Evolutionary conservation across 1,140 invertebrate species (phyloP).

Genomic region (Vollenhovia emeryi): DNA sequence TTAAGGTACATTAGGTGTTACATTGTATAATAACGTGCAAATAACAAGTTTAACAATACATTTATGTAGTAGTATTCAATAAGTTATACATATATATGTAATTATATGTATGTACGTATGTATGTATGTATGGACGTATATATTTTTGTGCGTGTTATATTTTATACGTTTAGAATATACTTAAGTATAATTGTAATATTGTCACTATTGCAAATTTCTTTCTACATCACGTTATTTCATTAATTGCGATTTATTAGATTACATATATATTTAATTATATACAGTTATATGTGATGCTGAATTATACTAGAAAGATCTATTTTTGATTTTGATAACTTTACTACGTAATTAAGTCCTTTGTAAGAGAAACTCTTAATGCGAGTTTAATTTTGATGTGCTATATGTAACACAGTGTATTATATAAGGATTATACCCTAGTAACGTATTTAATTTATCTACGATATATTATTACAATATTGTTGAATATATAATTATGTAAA

Average conservation of each 20-base stretch:
- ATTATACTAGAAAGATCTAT: background rate
- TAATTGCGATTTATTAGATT: background rate
- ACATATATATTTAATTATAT: conserved; percentile 8
- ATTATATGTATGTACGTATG: background rate
- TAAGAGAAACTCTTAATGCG: background rate
- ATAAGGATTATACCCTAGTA: conserved; percentile 27
- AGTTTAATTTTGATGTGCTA: conserved; percentile 1
- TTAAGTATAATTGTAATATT: conserved; percentile 32
- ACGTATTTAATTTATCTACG: conserved; percentile 27
- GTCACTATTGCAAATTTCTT: background rate
- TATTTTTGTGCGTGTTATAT: conserved; percentile 27
- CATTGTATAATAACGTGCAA: background rate
- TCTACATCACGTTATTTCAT: background rate
- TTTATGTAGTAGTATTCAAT: conserved; percentile 3
- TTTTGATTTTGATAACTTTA: background rate
- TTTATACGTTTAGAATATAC: conserved; percentile 9
- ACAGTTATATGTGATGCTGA: background rate
- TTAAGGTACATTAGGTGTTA: no score
- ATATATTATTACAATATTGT: conserved; percentile 50
- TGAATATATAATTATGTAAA: conserved; percentile 61
- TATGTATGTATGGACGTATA: conserved; percentile 10
- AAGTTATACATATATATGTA: background rate
- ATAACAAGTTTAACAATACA: conserved; percentile 19
- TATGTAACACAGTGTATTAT: conserved; percentile 32
- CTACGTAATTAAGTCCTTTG: background rate